Evolutionary conservation across 2,888 invertebrate species (phyloP).

Genomic region (Hydroisotoma schaefferi): DNA sequence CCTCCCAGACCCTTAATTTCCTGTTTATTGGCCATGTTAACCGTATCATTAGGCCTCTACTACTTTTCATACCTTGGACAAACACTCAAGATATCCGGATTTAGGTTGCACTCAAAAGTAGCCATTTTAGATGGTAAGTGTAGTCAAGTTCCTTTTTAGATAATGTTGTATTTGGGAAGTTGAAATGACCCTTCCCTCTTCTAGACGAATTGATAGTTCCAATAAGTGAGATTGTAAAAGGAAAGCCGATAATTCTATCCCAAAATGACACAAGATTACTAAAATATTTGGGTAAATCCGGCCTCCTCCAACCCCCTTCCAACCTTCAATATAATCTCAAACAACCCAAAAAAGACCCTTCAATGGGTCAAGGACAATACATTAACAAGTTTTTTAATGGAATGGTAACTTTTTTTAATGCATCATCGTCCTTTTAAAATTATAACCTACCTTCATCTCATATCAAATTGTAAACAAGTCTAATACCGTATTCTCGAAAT

Average conservation of each 20-base stretch:
- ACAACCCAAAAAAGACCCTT: slow-evolving; percentile 42
- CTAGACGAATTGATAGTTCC: slow-evolving; percentile 9
- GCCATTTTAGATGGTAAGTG: no score
- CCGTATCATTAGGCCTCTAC: no score
- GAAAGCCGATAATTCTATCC: slow-evolving; percentile 12
- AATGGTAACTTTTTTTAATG: slow-evolving; percentile 33
- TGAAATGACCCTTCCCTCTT: no score
- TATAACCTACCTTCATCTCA: not conserved
- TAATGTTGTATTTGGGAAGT: no score
- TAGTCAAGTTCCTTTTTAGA: no score
- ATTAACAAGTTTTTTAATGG: slow-evolving; percentile 44
- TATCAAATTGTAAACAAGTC: not conserved
- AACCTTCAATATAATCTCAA: slow-evolving; percentile 41
- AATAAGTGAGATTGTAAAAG: slow-evolving; percentile 10
- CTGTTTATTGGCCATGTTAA: no score
- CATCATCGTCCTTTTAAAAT: no score
- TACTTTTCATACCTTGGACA: no score
- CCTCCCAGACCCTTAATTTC: no score
- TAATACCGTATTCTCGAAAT: no score
- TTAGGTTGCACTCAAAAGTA: no score
- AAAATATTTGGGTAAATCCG: slow-evolving; percentile 18
- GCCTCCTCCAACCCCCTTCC: slow-evolving; percentile 18
- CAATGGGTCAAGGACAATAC: slow-evolving; percentile 48
- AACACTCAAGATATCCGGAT: no score
- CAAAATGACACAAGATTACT: slow-evolving; percentile 34